These are phyloP conservation scores for Ooceraea biroi DNA, from an alignment of 1,140 invertebrate species.

Conservation along the genomic window DNA sequence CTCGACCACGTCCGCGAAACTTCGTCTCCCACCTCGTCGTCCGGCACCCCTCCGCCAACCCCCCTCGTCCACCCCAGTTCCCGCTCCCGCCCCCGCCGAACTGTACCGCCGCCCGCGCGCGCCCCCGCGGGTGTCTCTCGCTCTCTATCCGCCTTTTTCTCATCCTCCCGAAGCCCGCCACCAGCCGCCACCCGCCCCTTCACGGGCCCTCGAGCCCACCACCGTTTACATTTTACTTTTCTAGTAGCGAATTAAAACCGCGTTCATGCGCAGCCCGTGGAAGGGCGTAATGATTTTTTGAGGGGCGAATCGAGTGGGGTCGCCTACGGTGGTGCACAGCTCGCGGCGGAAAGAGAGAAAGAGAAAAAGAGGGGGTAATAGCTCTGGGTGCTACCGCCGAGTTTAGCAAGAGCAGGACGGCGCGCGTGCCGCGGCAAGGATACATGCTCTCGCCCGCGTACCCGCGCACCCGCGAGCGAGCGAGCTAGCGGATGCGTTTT, in stretches of 20 bases:
- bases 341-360: conserved; percentile 58
- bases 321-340: conserved; percentile 71
- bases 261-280: conserved; percentile 87
- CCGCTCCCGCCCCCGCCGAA: conserved; percentile 47
- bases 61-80: conserved; percentile 51
- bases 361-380: conserved; percentile 70
- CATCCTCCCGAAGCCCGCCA: conserved; percentile 70
- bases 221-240: conserved; percentile 86
- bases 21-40: conserved; percentile 58
- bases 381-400: conserved; percentile 75
- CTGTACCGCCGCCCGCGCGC: conserved; percentile 54
- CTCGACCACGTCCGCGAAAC: conserved; percentile 74
- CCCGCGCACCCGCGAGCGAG: conserved; percentile 17
- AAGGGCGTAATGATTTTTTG: conserved; percentile 88
- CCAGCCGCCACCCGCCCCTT: conserved; percentile 54
- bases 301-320: conserved; percentile 86
- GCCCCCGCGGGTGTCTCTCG: conserved; percentile 66
- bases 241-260: conserved; percentile 87
- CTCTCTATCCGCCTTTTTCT: conserved; percentile 61
- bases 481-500: conserved; percentile 43
- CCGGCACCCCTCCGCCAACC: conserved; percentile 37
- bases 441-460: conserved; percentile 13
- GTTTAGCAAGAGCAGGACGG: conserved; percentile 76
- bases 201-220: conserved; percentile 73
- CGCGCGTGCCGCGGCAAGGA: conserved; percentile 64